Conservation (phyloP, 2,797 vertebrate species). For the Danionella dracula region DNA sequence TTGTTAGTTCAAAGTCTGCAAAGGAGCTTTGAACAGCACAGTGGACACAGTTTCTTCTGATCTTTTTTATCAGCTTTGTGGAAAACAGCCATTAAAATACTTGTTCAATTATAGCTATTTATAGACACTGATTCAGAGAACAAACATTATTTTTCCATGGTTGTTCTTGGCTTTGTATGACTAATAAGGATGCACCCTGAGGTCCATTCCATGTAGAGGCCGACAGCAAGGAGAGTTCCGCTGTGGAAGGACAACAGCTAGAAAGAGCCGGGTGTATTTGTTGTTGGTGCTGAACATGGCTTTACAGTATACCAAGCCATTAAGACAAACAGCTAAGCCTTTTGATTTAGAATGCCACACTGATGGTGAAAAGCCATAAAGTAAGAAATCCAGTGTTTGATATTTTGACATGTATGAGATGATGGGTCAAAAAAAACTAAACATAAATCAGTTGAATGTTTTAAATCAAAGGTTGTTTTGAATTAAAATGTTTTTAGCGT, state of each 20-base stretch:
- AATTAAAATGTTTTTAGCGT: no score
- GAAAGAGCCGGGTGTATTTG: not conserved
- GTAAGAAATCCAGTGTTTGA: no score
- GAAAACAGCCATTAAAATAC: conserved; percentile 50
- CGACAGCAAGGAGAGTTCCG: conserved; percentile 3
- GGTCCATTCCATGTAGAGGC: conserved; percentile 28
- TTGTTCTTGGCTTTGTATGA: conserved; percentile 45
- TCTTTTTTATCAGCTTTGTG: conserved; percentile 39
- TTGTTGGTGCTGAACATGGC: not conserved
- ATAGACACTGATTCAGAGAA: conserved; percentile 47
- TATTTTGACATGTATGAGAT: no score
- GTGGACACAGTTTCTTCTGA: conserved; percentile 20
- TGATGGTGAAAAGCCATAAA: no score
- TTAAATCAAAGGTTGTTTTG: no score
- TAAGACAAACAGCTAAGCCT: not conserved
- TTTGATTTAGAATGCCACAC: no score
- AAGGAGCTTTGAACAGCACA: conserved; percentile 42
- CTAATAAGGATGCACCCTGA: conserved; percentile 34
- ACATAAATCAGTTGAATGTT: no score
- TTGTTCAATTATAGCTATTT: conserved; percentile 55
- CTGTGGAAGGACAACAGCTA: not conserved
- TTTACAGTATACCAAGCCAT: not conserved
- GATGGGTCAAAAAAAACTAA: no score
- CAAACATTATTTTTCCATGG: conserved; percentile 40
- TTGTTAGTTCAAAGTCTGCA: conserved; percentile 47